Percentiles rank a stretch among this genome's conserved stretches.
phyloP scores from a whole-genome alignment of 2,113 vertebrate genomes.

The Sorex araneus region DNA sequence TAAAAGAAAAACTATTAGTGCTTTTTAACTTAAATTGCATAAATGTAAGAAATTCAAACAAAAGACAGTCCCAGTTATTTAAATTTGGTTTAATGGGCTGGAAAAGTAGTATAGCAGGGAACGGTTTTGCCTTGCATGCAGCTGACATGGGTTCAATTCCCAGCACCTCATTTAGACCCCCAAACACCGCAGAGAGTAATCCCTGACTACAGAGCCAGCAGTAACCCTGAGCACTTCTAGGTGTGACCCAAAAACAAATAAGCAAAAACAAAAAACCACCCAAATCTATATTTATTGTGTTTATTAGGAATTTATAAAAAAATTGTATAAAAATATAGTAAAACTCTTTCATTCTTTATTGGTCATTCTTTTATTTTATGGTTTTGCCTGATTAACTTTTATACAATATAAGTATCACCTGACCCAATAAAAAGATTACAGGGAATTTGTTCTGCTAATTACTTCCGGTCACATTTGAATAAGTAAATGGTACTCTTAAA shows the following conservation, averaged over 20 bases:
- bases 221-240: too few relatives aligned
- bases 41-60: conserved; percentile 22
- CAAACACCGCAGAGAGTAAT: too few relatives aligned
- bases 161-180: too few relatives aligned
- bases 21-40: conserved; percentile 38
- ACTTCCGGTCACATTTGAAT: conserved; percentile 48
- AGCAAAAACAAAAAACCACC: too few relatives aligned
- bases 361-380: neutral
- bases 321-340: neutral
- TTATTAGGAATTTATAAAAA: too few relatives aligned
- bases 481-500: neutral
- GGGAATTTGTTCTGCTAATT: neutral
- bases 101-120: too few relatives aligned
- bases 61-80: neutral
- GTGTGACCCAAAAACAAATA: too few relatives aligned
- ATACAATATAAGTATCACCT: conserved; percentile 11
- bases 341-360: conserved; percentile 20
- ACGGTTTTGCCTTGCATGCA: too few relatives aligned
- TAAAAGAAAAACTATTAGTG: neutral
- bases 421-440: neutral
- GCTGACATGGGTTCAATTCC: too few relatives aligned
- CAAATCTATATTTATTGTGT: too few relatives aligned
- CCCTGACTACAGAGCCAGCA: too few relatives aligned
- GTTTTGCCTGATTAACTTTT: conserved; percentile 32
- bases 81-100: conserved; percentile 2